phyloP scores from a whole-genome alignment of 2,113 vertebrate genomes.

The Megalops atlanticus region DNA sequence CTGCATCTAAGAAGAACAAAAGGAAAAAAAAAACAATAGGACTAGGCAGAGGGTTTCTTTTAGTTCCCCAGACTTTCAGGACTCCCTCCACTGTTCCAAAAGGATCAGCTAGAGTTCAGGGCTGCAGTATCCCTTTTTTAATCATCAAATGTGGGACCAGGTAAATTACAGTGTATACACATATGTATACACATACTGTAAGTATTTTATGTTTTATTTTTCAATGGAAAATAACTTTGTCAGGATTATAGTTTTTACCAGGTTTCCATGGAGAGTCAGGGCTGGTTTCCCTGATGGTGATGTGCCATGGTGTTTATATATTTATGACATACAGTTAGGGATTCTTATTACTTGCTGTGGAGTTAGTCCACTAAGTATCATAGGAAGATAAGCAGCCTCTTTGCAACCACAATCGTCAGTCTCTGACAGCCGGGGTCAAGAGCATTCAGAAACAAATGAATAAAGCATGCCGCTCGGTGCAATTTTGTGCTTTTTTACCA shows the following conservation, averaged over 20 bases:
- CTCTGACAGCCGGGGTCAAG: background rate
- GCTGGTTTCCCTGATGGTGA: slow-evolving; percentile 64
- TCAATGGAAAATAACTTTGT: slow-evolving; percentile 32
- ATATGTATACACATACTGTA: slow-evolving; percentile 16
- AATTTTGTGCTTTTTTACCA: background rate
- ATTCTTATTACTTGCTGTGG: slow-evolving; percentile 11
- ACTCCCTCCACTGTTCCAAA: slow-evolving; percentile 64
- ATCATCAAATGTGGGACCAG: slow-evolving; percentile 35
- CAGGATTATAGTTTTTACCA: slow-evolving; percentile 47
- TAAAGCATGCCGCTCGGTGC: too few species aligned
- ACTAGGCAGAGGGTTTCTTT: slow-evolving; percentile 37
- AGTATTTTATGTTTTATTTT: slow-evolving; percentile 37
- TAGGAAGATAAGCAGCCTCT: background rate
- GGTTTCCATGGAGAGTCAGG: slow-evolving; percentile 47
- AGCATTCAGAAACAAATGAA: background rate
- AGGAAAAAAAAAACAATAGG: slow-evolving; percentile 32
- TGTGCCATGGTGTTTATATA: slow-evolving; percentile 17
- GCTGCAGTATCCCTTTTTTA: slow-evolving; percentile 65
- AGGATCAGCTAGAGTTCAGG: slow-evolving; percentile 44
- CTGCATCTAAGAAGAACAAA: slow-evolving; percentile 56
- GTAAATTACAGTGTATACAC: slow-evolving; percentile 33
- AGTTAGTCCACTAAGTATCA: background rate
- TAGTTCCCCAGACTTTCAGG: slow-evolving; percentile 53
- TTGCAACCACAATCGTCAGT: background rate
- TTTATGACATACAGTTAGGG: slow-evolving; percentile 8